phyloP scores from a whole-genome alignment of 2,888 invertebrate species.

The Scaptomyza parva region DNA sequence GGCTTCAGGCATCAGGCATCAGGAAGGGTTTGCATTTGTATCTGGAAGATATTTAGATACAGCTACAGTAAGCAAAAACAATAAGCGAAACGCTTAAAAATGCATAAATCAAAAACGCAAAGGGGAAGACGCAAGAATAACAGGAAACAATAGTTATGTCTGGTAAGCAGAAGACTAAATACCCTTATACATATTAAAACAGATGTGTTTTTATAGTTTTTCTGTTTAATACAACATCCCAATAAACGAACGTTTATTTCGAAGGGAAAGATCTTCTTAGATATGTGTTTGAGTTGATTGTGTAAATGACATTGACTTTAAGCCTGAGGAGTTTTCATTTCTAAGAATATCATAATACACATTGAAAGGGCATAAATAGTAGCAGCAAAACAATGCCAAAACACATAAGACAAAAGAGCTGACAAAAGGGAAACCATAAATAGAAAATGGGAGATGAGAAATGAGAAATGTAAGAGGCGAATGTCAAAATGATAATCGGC shows the following conservation, averaged over 20 bases:
- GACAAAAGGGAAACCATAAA: constrained; percentile 18
- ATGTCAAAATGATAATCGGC: constrained; percentile 83
- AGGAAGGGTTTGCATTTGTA: constrained; percentile 57
- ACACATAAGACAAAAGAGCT: constrained; percentile 13
- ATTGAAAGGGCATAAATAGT: background rate
- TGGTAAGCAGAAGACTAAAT: background rate
- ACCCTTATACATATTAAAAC: background rate
- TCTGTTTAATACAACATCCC: too few relatives aligned
- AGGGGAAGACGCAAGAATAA: constrained; percentile 64
- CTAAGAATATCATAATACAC: background rate
- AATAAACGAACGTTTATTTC: too few relatives aligned
- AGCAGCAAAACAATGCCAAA: constrained; percentile 1
- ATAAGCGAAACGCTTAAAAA: constrained; percentile 83
- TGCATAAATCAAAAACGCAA: constrained; percentile 79
- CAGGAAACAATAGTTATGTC: background rate
- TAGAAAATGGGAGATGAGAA: constrained; percentile 31
- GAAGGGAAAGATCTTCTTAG: too few relatives aligned
- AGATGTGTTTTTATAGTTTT: too few relatives aligned
- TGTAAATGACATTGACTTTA: background rate
- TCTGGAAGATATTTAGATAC: constrained; percentile 62
- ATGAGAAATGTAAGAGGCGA: constrained; percentile 36
- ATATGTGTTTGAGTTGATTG: too few relatives aligned
- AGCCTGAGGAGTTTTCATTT: background rate
- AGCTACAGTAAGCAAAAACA: constrained; percentile 73
- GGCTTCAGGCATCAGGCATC: background rate